Percentiles rank a stretch among this genome's conserved stretches.
These are phyloP conservation scores for Ibycter americanus DNA, from an alignment of 2,797 vertebrate genomes.

Conservation along the genomic window DNA sequence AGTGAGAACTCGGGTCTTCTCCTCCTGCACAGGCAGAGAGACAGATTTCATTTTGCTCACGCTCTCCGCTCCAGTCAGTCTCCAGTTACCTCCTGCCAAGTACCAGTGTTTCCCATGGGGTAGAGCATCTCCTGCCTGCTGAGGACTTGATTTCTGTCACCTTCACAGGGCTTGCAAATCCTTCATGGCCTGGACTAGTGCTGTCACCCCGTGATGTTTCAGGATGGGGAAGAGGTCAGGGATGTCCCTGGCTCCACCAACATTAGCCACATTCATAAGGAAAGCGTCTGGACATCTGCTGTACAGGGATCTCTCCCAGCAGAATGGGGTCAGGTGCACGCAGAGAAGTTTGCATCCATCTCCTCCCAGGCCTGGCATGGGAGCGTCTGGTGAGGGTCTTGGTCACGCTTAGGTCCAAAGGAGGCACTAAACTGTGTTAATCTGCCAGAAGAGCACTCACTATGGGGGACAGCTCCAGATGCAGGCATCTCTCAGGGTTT, in stretches of 20 bases:
- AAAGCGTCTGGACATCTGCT: background rate
- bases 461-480: background rate
- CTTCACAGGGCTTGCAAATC: background rate
- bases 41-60: background rate
- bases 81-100: background rate
- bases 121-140: background rate
- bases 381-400: background rate
- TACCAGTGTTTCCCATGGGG: background rate
- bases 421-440: background rate
- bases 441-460: background rate
- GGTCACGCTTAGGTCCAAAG: background rate
- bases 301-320: background rate
- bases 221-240: background rate
- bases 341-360: background rate
- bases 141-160: background rate
- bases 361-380: background rate
- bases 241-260: background rate
- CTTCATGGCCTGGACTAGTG: background rate
- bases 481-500: background rate
- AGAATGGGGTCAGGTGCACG: background rate
- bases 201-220: background rate
- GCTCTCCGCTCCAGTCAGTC: background rate
- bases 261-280: background rate
- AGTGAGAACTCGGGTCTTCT: background rate
- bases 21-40: background rate